These are phyloP conservation scores for Theristicus caerulescens DNA, from an alignment of 2,113 vertebrate species.

Conservation along the genomic window DNA sequence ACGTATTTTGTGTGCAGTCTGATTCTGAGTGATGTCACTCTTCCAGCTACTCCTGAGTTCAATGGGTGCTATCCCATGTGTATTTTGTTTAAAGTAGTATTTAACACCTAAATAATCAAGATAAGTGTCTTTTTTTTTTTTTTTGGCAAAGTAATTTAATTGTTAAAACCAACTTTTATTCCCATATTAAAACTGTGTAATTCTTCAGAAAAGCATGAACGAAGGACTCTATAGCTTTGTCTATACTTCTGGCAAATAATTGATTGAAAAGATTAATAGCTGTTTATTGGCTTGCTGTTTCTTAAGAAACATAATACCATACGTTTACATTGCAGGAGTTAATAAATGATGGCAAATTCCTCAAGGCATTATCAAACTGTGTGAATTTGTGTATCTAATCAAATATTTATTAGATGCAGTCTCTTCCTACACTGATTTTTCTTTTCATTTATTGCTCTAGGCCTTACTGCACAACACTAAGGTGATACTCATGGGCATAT, in stretches of 20 bases:
- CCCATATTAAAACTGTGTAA: background rate
- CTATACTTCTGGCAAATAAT: background rate
- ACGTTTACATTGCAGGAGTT: slow-evolving; percentile 31
- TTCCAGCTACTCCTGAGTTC: background rate
- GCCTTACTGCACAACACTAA: background rate
- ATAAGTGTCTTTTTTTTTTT: background rate
- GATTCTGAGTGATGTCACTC: background rate
- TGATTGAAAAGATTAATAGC: background rate
- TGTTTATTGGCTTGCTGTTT: background rate
- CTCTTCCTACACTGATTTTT: slow-evolving; percentile 58
- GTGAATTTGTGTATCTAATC: slow-evolving; percentile 76
- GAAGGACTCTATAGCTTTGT: background rate
- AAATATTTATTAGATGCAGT: slow-evolving; percentile 77
- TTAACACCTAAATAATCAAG: background rate
- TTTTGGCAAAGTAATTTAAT: background rate
- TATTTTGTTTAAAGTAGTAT: background rate
- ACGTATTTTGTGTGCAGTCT: background rate
- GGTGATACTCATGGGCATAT: slow-evolving; percentile 56
- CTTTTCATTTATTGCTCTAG: slow-evolving; percentile 59
- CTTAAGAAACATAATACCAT: background rate
- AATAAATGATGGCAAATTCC: slow-evolving; percentile 73
- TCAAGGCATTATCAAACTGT: slow-evolving; percentile 75
- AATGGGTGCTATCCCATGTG: background rate
- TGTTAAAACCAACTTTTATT: background rate
- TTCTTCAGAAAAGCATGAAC: background rate